Evolutionary conservation across 2,888 invertebrate genomes (phyloP), one percentile per base, ranked within the genome.

Genomic region (Busseola fusca): DNA sequence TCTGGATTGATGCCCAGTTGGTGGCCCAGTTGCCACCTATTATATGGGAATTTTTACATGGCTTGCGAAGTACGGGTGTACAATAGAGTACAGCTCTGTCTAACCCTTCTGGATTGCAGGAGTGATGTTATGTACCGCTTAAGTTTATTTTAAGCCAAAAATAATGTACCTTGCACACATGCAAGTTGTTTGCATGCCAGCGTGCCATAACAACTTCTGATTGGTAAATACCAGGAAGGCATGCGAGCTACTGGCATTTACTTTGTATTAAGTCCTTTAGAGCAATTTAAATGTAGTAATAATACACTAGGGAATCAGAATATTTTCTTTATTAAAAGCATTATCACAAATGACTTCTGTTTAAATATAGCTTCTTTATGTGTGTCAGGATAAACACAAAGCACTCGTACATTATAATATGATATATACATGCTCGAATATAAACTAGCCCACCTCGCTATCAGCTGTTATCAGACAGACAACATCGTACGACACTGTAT

Each of bases 401-500:
- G 34, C 50, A 37, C 34, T 45, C 16, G 42, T 45, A 66, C 58
- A 4, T 63, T 12, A 27, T 45, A 45, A 27, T 27, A 48, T 18
- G 4, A 54, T 27, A 56, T 59, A 50, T n/a, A n/a, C n/a, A n/a
- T 56, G 54, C 40, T 52, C 40, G 45, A 21, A 74, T 60, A 63
- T 71, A 48, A 67, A 67, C 54, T 69, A 74, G 63, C 74, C 62
- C 74, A 74, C 50, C 37, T 18, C 25, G 64, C 18, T 83, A 80
- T 81, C 81, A 40, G 65, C 18, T 5, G 72, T 25, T 77, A 82
- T 69, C 75, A 64, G 57, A n/a, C 73, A 75, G 80, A 74, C 69
- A 81, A 74, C 74, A 84, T 85, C 84, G 85, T 82, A 85, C 75
- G 85, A 85, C 80, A 74, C 27, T 85, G 76, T 83, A n/a, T 75